Conservation (phyloP, 2,888 invertebrate genomes). For the Teleiodes luculella region DNA sequence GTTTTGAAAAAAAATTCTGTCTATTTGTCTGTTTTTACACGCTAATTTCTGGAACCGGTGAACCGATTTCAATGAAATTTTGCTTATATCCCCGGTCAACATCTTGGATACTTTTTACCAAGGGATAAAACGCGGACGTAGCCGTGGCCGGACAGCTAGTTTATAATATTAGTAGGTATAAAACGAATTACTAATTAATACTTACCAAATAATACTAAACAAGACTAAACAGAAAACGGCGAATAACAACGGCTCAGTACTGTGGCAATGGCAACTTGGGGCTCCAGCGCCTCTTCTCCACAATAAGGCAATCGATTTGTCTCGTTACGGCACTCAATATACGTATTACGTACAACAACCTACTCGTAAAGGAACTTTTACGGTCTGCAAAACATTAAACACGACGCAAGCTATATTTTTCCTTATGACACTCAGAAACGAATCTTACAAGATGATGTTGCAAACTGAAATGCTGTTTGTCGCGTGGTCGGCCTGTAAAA, state of each 20-base stretch:
- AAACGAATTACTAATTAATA: too few species aligned
- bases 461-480: constrained; percentile 51
- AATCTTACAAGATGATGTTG: constrained; percentile 41
- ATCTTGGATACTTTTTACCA: too few species aligned
- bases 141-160: too few species aligned
- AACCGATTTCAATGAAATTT: too few species aligned
- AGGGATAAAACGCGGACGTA: too few species aligned
- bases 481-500: constrained; percentile 36
- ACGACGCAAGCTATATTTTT: too few species aligned
- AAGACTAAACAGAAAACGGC: constrained; percentile 34
- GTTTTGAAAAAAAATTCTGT: too few species aligned
- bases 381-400: neutral
- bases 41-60: too few species aligned
- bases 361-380: neutral
- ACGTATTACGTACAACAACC: neutral
- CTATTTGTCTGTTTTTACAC: too few species aligned
- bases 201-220: too few species aligned
- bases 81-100: too few species aligned
- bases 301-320: constrained; percentile 15
- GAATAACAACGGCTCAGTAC: constrained; percentile 59
- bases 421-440: constrained; percentile 23
- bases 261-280: constrained; percentile 30
- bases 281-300: neutral
- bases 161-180: too few species aligned
- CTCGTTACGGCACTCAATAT: neutral